Evolutionary conservation across 2,113 vertebrate genomes (phyloP).

Genomic region (Perca fluviatilis): DNA sequence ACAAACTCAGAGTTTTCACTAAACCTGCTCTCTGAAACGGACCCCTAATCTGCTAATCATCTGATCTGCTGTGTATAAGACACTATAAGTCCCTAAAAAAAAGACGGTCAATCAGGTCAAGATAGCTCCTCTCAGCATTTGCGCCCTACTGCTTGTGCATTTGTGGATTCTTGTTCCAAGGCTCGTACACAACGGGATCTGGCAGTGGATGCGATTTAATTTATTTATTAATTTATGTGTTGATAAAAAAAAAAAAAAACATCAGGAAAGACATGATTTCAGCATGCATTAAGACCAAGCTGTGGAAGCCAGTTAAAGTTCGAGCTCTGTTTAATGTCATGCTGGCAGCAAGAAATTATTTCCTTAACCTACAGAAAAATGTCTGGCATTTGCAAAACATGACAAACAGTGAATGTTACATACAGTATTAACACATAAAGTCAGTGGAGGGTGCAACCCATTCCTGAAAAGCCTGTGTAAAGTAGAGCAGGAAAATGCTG

Average conservation of each 20-base stretch:
- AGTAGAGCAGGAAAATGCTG: conserved; percentile 16
- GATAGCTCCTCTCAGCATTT: conserved; percentile 1
- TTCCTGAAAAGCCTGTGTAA: conserved; percentile 21
- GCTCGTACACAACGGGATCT: not conserved
- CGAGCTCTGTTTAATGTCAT: not conserved
- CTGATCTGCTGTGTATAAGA: not conserved
- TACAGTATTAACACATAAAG: conserved; percentile 18
- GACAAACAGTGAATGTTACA: not conserved
- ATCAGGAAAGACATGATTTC: not conserved
- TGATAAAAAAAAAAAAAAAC: not conserved
- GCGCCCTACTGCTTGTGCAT: not conserved
- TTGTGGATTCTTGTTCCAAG: not conserved
- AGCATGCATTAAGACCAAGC: not conserved
- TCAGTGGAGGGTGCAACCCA: conserved; percentile 2
- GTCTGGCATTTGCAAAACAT: conserved; percentile 7
- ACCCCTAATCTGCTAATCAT: conserved; percentile 33
- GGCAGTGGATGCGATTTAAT: conserved; percentile 7
- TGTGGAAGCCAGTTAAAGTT: not conserved
- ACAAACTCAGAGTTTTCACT: too few species aligned
- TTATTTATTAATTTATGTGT: not conserved
- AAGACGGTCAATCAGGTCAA: conserved; percentile 23
- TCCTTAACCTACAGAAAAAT: conserved; percentile 3
- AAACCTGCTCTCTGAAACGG: too few species aligned
- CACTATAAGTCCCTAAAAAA: not conserved
- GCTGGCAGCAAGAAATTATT: not conserved